Conservation (phyloP, 1,140 invertebrate species). For the Zaprionus camerounensis region DNA sequence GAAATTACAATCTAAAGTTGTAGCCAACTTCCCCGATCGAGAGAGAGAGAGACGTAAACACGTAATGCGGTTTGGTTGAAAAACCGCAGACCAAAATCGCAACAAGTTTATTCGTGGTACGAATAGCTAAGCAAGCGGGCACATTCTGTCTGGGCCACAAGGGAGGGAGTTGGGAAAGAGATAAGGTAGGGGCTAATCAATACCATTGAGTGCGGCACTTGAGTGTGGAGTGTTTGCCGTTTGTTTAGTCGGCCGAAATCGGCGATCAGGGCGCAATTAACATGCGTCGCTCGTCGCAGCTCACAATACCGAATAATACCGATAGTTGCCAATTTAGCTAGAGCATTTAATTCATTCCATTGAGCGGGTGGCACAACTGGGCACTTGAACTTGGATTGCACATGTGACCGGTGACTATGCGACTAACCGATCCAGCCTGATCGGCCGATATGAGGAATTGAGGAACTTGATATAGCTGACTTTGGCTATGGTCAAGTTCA, state of each 20-base stretch:
- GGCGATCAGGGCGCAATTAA: conserved; percentile 59
- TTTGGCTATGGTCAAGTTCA: conserved; percentile 69
- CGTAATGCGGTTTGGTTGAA: conserved; percentile 57
- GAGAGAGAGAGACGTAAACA: conserved; percentile 10
- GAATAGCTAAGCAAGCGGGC: conserved; percentile 50
- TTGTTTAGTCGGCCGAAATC: conserved; percentile 57
- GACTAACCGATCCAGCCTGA: not conserved
- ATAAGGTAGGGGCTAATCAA: conserved; percentile 48
- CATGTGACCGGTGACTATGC: conserved; percentile 39
- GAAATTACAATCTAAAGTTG: conserved; percentile 9
- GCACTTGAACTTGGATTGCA: conserved; percentile 73
- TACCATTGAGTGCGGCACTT: conserved; percentile 45
- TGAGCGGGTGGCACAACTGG: conserved; percentile 45
- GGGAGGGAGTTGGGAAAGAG: not conserved
- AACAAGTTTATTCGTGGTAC: conserved; percentile 9
- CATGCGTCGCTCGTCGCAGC: conserved; percentile 55
- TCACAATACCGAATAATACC: conserved; percentile 36
- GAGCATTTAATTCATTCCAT: conserved; percentile 49
- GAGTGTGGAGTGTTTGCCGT: conserved; percentile 27
- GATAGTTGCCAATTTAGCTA: conserved; percentile 62
- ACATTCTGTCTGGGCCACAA: not conserved
- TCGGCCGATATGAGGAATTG: conserved; percentile 27
- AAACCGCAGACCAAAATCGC: conserved; percentile 55
- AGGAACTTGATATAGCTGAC: conserved; percentile 52
- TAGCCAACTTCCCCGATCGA: conserved; percentile 18